Percentiles rank a stretch among this genome's conserved stretches.
Evolutionary conservation across 2,113 vertebrate species (phyloP).

Genomic region (Tragelaphus scriptus): DNA sequence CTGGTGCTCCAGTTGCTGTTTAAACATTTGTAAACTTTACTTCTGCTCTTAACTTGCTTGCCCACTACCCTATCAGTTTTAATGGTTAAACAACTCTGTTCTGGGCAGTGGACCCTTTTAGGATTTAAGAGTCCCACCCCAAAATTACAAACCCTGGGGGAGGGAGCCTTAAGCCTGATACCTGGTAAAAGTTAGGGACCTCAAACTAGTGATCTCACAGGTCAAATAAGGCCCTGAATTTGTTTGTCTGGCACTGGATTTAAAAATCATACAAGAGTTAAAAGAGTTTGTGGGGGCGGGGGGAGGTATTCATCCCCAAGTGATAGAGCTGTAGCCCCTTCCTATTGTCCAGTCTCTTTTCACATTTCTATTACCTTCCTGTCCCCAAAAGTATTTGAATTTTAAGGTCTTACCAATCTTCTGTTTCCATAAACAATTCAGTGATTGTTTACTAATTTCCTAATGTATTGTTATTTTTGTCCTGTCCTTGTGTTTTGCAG

Average conservation of each 20-base stretch:
- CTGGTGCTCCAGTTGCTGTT: not conserved
- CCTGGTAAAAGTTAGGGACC: not conserved
- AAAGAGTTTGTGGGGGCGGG: not conserved
- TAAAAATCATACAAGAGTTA: not conserved
- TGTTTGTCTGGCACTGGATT: not conserved
- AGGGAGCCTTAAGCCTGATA: not conserved
- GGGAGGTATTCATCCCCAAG: not conserved
- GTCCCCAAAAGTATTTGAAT: slow-evolving; percentile 12
- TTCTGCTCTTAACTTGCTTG: not conserved
- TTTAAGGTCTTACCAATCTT: not conserved
- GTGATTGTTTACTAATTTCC: slow-evolving; percentile 25
- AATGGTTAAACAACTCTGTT: not conserved
- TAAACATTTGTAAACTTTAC: not conserved
- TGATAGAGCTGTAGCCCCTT: not conserved
- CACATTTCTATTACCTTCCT: not conserved
- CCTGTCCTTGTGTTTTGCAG: slow-evolving; percentile 1
- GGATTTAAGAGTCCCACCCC: not conserved
- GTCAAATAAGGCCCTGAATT: not conserved
- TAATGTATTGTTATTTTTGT: slow-evolving; percentile 22
- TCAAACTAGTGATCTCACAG: slow-evolving; percentile 1
- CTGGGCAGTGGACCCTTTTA: not conserved
- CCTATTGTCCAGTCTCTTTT: not conserved
- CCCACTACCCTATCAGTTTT: not conserved
- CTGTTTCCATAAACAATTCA: slow-evolving; percentile 1
- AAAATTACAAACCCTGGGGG: not conserved